Evolutionary conservation across 2,888 invertebrate genomes (phyloP).

Genomic region (Diarsia dahlii): DNA sequence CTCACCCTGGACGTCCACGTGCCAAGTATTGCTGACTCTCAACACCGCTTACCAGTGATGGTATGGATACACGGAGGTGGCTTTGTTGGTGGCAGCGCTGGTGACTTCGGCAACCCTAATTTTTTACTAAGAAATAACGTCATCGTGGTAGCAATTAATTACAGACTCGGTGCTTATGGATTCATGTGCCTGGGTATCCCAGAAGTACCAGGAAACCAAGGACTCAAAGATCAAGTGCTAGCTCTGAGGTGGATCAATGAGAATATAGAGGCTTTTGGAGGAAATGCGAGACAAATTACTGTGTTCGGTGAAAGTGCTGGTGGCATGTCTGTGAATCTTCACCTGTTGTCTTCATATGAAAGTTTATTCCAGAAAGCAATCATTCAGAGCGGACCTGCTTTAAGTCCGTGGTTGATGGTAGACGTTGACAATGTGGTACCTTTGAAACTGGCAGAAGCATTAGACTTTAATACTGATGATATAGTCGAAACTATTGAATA

Average conservation of each 20-base stretch:
- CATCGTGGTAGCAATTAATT: conserved; percentile 49
- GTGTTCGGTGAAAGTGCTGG: conserved; percentile 72
- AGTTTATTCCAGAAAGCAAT: conserved; percentile 48
- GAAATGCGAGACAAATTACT: conserved; percentile 64
- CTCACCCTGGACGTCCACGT: conserved; percentile 65
- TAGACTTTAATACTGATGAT: conserved; percentile 33
- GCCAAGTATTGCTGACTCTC: conserved; percentile 53
- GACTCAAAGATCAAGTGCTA: conserved; percentile 71
- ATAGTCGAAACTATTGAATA: conserved; percentile 29
- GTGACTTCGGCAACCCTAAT: not conserved
- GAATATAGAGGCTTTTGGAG: conserved; percentile 73
- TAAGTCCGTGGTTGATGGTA: conserved; percentile 29
- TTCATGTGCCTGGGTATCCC: conserved; percentile 67
- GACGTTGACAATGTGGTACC: conserved; percentile 28
- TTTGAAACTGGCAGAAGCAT: conserved; percentile 32
- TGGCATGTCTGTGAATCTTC: conserved; percentile 57
- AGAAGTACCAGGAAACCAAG: conserved; percentile 74
- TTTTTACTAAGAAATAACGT: conserved; percentile 40
- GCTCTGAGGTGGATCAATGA: conserved; percentile 73
- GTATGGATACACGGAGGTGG: conserved; percentile 54
- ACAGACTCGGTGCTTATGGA: conserved; percentile 65
- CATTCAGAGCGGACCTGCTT: conserved; percentile 52
- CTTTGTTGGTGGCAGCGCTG: conserved; percentile 24
- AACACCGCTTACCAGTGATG: conserved; percentile 48
- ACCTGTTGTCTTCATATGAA: conserved; percentile 39